Evolutionary conservation across 2,797 vertebrate genomes (phyloP).

Genomic region (Saxicola maurus): DNA sequence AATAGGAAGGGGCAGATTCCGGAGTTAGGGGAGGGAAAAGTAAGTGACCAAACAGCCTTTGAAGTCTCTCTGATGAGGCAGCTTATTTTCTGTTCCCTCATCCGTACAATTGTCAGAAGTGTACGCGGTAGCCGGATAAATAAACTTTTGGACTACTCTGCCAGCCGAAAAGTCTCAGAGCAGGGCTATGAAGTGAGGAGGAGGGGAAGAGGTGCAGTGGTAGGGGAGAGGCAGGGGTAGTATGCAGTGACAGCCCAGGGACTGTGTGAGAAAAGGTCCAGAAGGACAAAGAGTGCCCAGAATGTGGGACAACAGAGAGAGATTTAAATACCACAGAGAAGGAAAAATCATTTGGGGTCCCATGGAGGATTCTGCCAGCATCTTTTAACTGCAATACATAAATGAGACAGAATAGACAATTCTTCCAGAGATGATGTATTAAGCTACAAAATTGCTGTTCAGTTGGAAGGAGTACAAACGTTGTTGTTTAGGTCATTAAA

Average conservation of each 20-base stretch:
- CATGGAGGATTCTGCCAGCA: not conserved
- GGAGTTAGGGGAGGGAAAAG: not conserved
- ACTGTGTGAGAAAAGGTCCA: rapidly evolving
- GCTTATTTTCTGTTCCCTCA: not conserved
- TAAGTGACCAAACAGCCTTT: not conserved
- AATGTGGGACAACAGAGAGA: not conserved
- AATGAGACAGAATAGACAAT: not conserved
- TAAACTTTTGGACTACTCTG: not conserved
- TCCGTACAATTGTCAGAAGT: not conserved
- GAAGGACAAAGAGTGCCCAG: not conserved
- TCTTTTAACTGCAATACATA: not conserved
- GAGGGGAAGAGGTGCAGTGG: not conserved
- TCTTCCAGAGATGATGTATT: not conserved
- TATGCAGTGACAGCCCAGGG: not conserved
- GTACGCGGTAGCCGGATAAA: rapidly evolving
- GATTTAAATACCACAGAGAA: not conserved
- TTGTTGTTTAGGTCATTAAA: not conserved
- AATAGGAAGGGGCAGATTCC: not conserved
- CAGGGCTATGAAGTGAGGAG: not conserved
- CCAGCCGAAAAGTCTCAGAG: not conserved
- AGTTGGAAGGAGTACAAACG: rapidly evolving
- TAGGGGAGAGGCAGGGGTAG: not conserved
- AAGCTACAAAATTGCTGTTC: not conserved
- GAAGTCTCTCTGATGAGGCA: not conserved
- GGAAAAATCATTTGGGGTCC: not conserved